Conservation (phyloP, 2,113 vertebrate genomes). For the Oxyruncus cristatus region DNA sequence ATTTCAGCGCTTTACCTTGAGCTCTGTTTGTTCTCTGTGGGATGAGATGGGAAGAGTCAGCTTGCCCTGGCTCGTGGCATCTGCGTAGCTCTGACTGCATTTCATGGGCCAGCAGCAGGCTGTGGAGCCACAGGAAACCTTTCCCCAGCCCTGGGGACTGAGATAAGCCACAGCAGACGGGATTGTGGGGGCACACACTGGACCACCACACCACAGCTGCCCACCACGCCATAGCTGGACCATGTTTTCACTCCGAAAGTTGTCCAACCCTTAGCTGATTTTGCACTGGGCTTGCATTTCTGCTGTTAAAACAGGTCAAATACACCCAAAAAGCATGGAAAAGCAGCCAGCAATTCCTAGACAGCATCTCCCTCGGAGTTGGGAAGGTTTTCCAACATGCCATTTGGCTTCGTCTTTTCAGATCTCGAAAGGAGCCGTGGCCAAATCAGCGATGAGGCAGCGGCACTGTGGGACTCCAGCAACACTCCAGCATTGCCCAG, state of each 20-base stretch:
- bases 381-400: neutral
- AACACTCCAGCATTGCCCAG: neutral
- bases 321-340: neutral
- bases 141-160: neutral
- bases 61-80: constrained; percentile 28
- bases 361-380: neutral
- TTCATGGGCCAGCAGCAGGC: constrained; percentile 30
- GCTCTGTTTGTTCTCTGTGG: constrained; percentile 64
- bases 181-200: fast-evolving
- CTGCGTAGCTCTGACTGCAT: constrained; percentile 25
- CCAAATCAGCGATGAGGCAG: neutral
- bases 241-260: neutral
- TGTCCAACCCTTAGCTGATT: neutral
- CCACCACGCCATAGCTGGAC: neutral
- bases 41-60: constrained; percentile 59
- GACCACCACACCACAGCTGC: neutral
- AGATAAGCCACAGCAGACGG: neutral
- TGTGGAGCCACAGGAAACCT: neutral
- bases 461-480: neutral
- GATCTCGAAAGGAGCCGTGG: neutral
- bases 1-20: constrained; percentile 72
- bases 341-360: constrained; percentile 9
- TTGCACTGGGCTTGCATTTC: neutral
- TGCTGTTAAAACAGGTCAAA: neutral
- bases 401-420: neutral